Evolutionary conservation across 37 sponge, comb jelly and placozoan species (phyloP), one percentile per base, ranked within the genome.

Genomic region (Mnemiopsis leidyi): DNA sequence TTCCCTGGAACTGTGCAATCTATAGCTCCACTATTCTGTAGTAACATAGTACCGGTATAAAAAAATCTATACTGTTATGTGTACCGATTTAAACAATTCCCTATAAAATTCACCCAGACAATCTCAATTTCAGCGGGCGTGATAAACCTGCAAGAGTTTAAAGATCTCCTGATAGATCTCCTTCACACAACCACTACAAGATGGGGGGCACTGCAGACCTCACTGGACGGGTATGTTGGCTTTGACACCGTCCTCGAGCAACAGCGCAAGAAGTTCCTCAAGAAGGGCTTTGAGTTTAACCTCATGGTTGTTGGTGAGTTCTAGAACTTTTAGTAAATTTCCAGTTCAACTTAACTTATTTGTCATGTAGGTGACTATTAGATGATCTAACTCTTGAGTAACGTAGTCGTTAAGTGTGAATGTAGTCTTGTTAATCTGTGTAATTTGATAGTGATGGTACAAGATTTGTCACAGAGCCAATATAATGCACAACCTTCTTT

Each of bases 211-310:
- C 96, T 98, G 48, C 33, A 95, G 93, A 98, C 99, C n/a, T 93
- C 95, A 32, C 95, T 97, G 21, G 95, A 96, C 28, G 96, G 96
- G 24, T 95, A 96, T 38, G 97, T 98, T 24, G 99, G 99, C 7
- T 97, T 98, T 82, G 99, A 98, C 88, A 96, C 96, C 25, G 93
- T 98, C 23, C 99, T 97, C 39, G 97, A 97, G 32, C 99, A 98
- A 92, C 94, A 96, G 76, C 93, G 93, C 82, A 94, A 95, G 93
- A 98, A 98, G 68, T 94, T 92, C 0, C 94, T 98, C 0, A 97
- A 96, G 92, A 73, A 95, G 68, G 99, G 99, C 5, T 98, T 98
- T 75, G 97, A 97, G 76, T 95, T 98, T 92, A 98, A 98, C 69
- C 82, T 98, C 32, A 98, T 98, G 95, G 97, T 98, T 1, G 99